Percentiles rank a stretch among this genome's conserved stretches.
Evolutionary conservation across 2,113 vertebrate genomes (phyloP).

Genomic region (Aleadryas rufinucha): DNA sequence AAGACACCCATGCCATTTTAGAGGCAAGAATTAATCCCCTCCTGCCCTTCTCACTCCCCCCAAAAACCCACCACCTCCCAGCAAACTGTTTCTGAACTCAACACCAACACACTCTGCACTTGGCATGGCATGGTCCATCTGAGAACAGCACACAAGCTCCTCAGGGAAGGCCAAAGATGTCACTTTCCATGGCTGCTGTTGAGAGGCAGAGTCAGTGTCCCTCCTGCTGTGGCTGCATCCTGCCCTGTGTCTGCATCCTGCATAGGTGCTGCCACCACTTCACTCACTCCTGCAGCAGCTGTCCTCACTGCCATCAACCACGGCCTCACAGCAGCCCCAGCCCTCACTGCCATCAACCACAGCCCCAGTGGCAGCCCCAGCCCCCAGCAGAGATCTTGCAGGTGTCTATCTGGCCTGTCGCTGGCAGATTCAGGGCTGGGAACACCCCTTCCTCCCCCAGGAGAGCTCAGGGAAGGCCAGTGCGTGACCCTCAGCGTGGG

Average conservation of each 20-base stretch:
- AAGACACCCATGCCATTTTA: neutral
- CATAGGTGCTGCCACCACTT: rapidly evolving
- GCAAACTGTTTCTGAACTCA: neutral
- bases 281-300: neutral
- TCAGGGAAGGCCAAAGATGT: neutral
- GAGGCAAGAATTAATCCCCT: neutral
- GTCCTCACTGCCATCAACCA: neutral
- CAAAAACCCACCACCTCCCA: neutral
- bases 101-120: neutral
- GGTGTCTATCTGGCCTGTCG: neutral
- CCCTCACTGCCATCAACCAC: neutral
- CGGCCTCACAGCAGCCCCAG: rapidly evolving
- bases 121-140: rapidly evolving
- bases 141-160: neutral
- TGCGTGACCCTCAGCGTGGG: rapidly evolving
- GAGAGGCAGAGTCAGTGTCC: neutral
- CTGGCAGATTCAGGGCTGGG: neutral
- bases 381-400: neutral
- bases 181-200: neutral
- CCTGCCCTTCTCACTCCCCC: neutral
- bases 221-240: neutral
- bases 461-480: neutral
- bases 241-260: neutral
- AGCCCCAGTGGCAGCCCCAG: rapidly evolving
- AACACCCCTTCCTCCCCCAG: neutral